A percentile compares a stretch with the other conserved stretches of the same genome.
These are phyloP conservation scores for Tauraco erythrolophus DNA, from an alignment of 2,113 vertebrate species.

Conservation along the genomic window DNA sequence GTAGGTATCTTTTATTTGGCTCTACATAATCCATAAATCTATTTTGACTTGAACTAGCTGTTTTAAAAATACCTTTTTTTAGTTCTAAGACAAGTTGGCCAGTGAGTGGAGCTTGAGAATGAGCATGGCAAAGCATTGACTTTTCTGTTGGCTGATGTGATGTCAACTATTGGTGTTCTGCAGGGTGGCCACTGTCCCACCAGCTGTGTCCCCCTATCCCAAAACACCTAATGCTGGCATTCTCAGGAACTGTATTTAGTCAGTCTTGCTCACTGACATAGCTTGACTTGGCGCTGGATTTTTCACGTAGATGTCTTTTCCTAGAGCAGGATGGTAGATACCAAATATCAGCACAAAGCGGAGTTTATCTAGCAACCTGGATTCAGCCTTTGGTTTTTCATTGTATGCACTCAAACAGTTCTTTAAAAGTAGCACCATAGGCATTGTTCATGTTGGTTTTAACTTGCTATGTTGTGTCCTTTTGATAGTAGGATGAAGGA, in stretches of 20 bases:
- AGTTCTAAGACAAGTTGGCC: neutral
- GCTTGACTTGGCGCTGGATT: neutral
- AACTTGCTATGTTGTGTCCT: neutral
- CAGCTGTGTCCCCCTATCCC: neutral
- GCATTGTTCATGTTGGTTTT: neutral
- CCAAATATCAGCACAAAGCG: neutral
- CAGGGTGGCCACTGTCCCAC: neutral
- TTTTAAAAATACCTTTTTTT: neutral
- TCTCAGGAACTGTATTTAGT: accelerated
- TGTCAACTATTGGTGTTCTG: neutral
- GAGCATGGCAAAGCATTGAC: neutral
- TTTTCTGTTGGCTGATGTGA: neutral
- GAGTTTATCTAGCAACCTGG: neutral
- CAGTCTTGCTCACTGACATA: accelerated
- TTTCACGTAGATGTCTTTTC: neutral
- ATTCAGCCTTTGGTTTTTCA: neutral
- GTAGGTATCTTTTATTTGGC: neutral
- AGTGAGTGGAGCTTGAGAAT: neutral
- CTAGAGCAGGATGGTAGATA: neutral
- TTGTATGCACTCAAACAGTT: neutral
- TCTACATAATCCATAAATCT: neutral
- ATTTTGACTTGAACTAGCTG: neutral
- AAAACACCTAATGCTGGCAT: neutral
- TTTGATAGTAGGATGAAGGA: neutral
- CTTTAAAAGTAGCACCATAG: neutral